Percentiles rank a stretch among this genome's conserved stretches.
phyloP scores from a whole-genome alignment of 2,888 invertebrate genomes.

The Eugnorisma glareosa region DNA sequence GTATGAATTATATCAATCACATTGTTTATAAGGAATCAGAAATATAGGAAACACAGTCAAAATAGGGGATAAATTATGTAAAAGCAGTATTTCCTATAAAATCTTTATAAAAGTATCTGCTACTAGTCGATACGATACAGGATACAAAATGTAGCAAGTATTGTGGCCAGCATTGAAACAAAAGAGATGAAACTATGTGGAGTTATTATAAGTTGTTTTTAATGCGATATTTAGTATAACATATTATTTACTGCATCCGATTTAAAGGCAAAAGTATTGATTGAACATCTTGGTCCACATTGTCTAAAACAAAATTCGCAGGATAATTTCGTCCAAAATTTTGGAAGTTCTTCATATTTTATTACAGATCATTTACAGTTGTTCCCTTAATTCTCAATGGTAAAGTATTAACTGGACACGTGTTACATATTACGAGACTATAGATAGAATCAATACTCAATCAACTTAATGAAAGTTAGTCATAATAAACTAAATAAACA shows the following conservation, averaged over 20 bases:
- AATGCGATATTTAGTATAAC: constrained; percentile 34
- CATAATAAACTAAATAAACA: not conserved
- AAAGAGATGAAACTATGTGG: not conserved
- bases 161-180: not conserved
- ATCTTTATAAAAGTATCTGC: not conserved
- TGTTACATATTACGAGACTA: not conserved
- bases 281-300: constrained; percentile 25
- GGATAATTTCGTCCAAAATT: not conserved
- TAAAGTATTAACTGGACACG: not conserved
- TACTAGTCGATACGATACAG: not conserved
- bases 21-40: constrained; percentile 9
- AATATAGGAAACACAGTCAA: constrained; percentile 10
- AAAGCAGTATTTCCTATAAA: not conserved
- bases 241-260: constrained; percentile 23
- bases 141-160: not conserved
- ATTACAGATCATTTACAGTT: not conserved
- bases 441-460: not conserved
- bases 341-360: constrained; percentile 9
- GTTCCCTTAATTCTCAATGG: not conserved
- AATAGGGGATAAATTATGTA: not conserved
- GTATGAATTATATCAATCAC: not conserved
- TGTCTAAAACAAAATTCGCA: constrained; percentile 16
- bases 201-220: constrained; percentile 3
- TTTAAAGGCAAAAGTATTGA: constrained; percentile 21
- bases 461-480: not conserved